Percentiles rank a stretch among this genome's conserved stretches.
These are phyloP conservation scores for Zaprionus vittiger DNA, from an alignment of 1,140 invertebrate species.

Conservation along the genomic window DNA sequence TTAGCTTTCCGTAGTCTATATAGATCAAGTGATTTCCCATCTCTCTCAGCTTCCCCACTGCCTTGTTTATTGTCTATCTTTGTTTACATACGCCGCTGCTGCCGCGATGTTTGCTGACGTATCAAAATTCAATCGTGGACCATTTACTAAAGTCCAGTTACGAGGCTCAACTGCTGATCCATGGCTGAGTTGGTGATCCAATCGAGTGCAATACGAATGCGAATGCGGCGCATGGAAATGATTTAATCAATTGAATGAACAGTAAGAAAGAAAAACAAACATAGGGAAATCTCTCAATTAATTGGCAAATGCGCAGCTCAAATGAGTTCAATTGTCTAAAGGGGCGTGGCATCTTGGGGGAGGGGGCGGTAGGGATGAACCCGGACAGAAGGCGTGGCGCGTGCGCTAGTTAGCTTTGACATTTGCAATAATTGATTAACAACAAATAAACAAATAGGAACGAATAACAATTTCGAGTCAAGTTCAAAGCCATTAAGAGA, in stretches of 20 bases:
- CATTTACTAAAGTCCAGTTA: slow-evolving; percentile 9
- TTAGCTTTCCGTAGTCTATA: background rate
- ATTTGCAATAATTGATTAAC: slow-evolving; percentile 76
- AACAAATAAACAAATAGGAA: slow-evolving; percentile 2
- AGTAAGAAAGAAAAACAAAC: background rate
- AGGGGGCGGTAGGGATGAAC: background rate
- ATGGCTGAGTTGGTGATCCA: slow-evolving; percentile 31
- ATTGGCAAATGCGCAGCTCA: slow-evolving; percentile 59
- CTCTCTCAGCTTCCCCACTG: background rate
- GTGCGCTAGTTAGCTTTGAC: slow-evolving; percentile 51
- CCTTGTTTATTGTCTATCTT: background rate
- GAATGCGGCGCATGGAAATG: slow-evolving; percentile 44
- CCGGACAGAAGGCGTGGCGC: slow-evolving; percentile 50
- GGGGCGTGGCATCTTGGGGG: slow-evolving; percentile 41
- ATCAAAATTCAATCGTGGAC: background rate
- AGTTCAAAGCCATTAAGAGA: slow-evolving; percentile 67
- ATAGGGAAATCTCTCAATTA: slow-evolving; percentile 66
- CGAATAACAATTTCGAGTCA: slow-evolving; percentile 50
- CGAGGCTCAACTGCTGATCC: slow-evolving; percentile 16
- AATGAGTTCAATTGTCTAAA: slow-evolving; percentile 71
- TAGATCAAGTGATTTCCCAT: background rate
- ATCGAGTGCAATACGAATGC: slow-evolving; percentile 42
- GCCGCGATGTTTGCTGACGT: background rate
- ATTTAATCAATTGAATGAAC: slow-evolving; percentile 69
- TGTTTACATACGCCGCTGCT: background rate